phyloP scores from a whole-genome alignment of 2,888 invertebrate species.

The Tetranychus truncatus region DNA sequence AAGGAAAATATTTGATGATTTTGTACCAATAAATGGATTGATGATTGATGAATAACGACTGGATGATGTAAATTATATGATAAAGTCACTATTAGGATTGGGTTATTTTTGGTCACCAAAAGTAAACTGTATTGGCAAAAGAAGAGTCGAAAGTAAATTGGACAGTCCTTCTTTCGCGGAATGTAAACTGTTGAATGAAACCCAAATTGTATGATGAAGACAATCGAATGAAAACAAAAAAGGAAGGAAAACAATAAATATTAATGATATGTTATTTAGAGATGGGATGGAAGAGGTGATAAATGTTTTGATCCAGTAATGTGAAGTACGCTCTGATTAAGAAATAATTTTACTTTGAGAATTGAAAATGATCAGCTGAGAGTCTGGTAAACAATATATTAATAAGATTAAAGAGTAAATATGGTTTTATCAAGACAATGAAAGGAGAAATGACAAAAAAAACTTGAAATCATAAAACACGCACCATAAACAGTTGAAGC shows the following conservation, averaged over 20 bases:
- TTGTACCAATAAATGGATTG: too few species aligned
- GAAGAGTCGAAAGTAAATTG: too few species aligned
- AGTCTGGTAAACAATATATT: not conserved
- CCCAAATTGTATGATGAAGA: too few species aligned
- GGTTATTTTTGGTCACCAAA: too few species aligned
- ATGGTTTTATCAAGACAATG: not conserved
- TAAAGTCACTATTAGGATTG: too few species aligned
- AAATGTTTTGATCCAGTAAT: not conserved
- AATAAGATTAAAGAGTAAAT: not conserved
- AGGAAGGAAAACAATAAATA: not conserved
- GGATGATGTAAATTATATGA: too few species aligned
- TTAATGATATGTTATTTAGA: not conserved
- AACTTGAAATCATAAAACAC: not conserved
- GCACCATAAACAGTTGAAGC: not conserved
- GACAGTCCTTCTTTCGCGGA: too few species aligned
- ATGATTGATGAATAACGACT: too few species aligned
- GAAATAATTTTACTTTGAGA: not conserved
- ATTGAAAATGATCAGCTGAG: not conserved
- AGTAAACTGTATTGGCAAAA: too few species aligned
- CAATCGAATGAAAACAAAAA: not conserved
- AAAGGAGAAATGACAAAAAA: not conserved
- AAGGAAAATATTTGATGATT: too few species aligned
- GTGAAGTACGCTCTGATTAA: not conserved
- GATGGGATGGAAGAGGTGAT: not conserved
- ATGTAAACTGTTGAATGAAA: too few species aligned